Percentiles rank a stretch among this genome's conserved stretches.
Evolutionary conservation across 2,797 vertebrate genomes (phyloP).

Genomic region (Eulemur rubriventer): DNA sequence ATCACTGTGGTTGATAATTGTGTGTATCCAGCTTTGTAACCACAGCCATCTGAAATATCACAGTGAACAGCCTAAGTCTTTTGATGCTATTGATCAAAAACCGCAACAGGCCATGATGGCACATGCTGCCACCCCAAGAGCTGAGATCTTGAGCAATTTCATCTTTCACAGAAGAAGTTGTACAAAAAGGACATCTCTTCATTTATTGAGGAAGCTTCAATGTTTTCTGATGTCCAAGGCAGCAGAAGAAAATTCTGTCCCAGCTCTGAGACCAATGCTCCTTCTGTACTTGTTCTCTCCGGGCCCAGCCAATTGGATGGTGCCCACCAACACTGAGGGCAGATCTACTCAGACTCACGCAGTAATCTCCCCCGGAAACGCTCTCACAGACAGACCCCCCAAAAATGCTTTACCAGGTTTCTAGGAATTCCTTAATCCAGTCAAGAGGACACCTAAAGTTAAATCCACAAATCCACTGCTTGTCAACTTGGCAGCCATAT

Average conservation of each 20-base stretch:
- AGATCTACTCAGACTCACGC: not conserved
- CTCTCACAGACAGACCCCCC: not conserved
- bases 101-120: not conserved
- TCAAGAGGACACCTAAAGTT: not conserved
- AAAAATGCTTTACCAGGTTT: not conserved
- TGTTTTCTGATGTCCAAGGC: not conserved
- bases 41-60: not conserved
- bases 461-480: not conserved
- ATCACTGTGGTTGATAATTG: not conserved
- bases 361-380: not conserved
- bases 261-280: not conserved
- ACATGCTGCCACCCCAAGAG: not conserved
- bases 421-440: not conserved
- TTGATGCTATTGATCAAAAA: not conserved
- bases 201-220: not conserved
- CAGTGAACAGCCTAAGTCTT: not conserved
- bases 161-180: not conserved
- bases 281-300: not conserved
- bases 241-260: not conserved
- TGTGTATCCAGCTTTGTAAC: not conserved
- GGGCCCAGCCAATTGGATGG: not conserved
- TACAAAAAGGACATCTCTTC: not conserved
- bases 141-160: not conserved
- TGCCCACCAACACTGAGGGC: too few relatives aligned
- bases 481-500: not conserved